Evolutionary conservation across 2,113 vertebrate genomes (phyloP), one percentile per base, ranked within the genome.

Genomic region (Natator depressus): DNA sequence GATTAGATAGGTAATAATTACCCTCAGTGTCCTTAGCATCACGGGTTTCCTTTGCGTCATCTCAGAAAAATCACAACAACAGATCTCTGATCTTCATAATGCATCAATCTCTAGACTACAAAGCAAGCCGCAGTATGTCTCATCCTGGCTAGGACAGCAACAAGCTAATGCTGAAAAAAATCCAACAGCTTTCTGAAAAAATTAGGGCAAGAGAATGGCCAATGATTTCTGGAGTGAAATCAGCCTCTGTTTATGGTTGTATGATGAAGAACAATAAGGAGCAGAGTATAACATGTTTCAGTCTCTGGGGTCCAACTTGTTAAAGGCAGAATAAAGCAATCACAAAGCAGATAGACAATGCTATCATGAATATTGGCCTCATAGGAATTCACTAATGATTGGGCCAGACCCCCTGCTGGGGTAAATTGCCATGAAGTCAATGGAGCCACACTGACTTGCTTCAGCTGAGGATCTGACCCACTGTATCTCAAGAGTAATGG

Each of bases 131-230:
- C 75, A 2, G 0, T 83, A 93, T 13, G 80, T 90, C 90, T 87
- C 86, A 72, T n/a, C 90, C 82, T 81, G 87, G 82, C 80, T 93
- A 93, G 54, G 80, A 89, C 50, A 94, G 10, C 75, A 90, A 35
- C 53, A 78, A 94, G 82, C 80, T 93, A 51, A 75, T 53, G 47
- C 79, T 93, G 84, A 83, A 94, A 93, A 96, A 65, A 80, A 86
- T 35, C 0, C 69, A 65, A 86, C 84, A 80, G 29, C 86, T 9
- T 87, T 51, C 22, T 78, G 38, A 96, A 91, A 91, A 90, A 93
- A 95, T 91, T 85, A 91, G 72, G 57, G 57, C 82, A 96, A 95
- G 88, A 93, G 95, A 95, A 87, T 89, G 93, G 87, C 53, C 25
- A 29, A 89, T 12, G 89, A 93, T 25, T 89, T 31, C 38, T 85